These are phyloP conservation scores for Eulacestoma nigropectus DNA, from an alignment of 2,113 vertebrate species.

Conservation along the genomic window DNA sequence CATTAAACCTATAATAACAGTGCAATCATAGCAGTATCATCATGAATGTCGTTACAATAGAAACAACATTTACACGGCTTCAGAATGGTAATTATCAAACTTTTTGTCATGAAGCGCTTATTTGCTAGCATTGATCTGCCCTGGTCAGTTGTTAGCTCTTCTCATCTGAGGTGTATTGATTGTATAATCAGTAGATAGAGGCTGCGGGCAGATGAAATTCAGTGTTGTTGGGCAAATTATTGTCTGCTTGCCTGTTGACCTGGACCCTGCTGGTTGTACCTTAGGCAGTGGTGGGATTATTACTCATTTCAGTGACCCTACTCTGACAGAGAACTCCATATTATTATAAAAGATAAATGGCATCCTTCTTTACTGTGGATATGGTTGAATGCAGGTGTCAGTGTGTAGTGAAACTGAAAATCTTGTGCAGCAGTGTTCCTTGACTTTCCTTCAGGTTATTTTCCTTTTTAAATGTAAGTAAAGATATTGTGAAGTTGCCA, in stretches of 20 bases:
- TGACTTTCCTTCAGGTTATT: neutral
- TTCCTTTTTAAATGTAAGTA: neutral
- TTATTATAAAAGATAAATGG: slow-evolving; percentile 82
- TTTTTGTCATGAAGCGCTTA: slow-evolving; percentile 95
- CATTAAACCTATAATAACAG: slow-evolving; percentile 99
- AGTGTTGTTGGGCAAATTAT: slow-evolving; percentile 96
- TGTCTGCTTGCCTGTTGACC: slow-evolving; percentile 95
- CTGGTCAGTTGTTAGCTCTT: slow-evolving; percentile 98
- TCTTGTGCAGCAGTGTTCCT: neutral
- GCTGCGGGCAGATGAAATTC: slow-evolving; percentile 96
- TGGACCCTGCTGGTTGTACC: slow-evolving; percentile 81
- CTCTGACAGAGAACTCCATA: slow-evolving; percentile 69
- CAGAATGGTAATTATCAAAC: slow-evolving; percentile 97
- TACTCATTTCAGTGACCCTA: slow-evolving; percentile 80
- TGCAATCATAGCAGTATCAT: slow-evolving; percentile 99
- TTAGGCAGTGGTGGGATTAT: slow-evolving; percentile 77
- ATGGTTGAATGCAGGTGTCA: slow-evolving; percentile 67
- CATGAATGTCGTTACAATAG: slow-evolving; percentile 86
- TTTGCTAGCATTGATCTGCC: slow-evolving; percentile 98
- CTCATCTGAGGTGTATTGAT: slow-evolving; percentile 98
- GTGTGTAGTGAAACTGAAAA: slow-evolving; percentile 7
- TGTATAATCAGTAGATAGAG: slow-evolving; percentile 96
- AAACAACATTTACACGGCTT: slow-evolving; percentile 88
- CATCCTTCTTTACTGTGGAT: slow-evolving; percentile 74
- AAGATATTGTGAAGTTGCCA: neutral